Conservation (phyloP, 2,797 vertebrate genomes). For the Iguana delicatissima region DNA sequence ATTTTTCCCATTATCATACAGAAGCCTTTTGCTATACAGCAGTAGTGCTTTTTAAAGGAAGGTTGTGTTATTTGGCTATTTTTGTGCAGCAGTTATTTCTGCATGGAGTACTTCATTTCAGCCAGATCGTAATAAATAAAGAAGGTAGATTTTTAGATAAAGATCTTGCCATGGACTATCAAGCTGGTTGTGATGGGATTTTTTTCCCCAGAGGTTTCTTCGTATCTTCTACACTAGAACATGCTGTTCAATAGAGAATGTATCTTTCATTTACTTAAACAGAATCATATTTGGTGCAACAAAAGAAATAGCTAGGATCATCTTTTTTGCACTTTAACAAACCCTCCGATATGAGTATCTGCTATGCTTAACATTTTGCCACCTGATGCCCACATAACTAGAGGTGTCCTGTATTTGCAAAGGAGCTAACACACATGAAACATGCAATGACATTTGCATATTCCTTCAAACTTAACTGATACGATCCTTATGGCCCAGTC, state of each 20-base stretch:
- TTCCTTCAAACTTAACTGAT: neutral
- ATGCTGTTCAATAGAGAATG: neutral
- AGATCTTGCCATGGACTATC: neutral
- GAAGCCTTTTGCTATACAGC: neutral
- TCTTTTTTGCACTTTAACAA: neutral
- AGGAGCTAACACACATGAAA: neutral
- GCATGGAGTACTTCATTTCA: neutral
- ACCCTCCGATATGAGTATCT: neutral
- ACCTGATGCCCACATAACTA: neutral
- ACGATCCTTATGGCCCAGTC: neutral
- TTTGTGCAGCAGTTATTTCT: neutral
- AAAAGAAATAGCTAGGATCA: neutral
- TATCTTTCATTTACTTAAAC: neutral
- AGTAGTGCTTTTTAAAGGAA: neutral
- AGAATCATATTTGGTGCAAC: neutral
- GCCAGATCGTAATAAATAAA: neutral
- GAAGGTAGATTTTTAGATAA: neutral
- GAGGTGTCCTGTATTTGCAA: neutral
- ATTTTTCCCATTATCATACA: neutral
- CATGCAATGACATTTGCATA: neutral
- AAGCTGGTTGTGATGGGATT: neutral
- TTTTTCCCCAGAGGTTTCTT: neutral
- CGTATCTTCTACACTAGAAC: neutral
- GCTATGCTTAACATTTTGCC: neutral
- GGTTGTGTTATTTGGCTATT: neutral